Percentiles rank a stretch among this genome's conserved stretches.
phyloP scores from a whole-genome alignment of 2,797 vertebrate species.

The Tragopan temminckii region DNA sequence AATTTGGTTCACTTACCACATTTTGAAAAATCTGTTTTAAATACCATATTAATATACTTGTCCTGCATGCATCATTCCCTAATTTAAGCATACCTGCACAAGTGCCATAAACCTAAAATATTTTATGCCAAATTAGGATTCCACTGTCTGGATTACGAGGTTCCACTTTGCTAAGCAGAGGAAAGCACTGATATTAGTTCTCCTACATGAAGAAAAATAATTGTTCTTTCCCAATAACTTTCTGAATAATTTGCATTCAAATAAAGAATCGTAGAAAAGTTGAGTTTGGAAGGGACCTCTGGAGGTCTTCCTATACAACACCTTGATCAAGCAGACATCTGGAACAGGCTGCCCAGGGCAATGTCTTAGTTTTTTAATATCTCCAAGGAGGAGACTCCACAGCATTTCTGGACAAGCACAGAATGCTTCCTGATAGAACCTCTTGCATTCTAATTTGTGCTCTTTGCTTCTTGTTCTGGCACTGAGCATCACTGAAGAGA shows the following conservation, averaged over 20 bases:
- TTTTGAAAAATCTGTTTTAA: background rate
- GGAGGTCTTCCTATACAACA: background rate
- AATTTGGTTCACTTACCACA: background rate
- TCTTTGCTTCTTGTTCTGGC: background rate
- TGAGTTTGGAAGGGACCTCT: background rate
- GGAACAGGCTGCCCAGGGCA: background rate
- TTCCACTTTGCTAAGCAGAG: background rate
- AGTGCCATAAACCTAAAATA: background rate
- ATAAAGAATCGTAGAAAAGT: background rate
- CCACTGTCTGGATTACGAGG: background rate
- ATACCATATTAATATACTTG: background rate
- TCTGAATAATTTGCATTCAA: background rate
- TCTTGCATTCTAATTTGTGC: background rate
- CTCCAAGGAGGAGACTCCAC: background rate
- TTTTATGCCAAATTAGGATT: background rate
- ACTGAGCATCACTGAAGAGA: background rate
- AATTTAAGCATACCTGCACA: background rate
- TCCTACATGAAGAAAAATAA: background rate
- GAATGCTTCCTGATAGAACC: background rate
- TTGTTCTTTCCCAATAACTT: background rate
- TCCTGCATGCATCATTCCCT: background rate
- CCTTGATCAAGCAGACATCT: background rate
- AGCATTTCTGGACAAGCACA: background rate
- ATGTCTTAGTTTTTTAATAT: background rate
- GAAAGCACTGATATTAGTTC: background rate